Evolutionary conservation across 2,888 invertebrate genomes (phyloP), one percentile per base, ranked within the genome.

Genomic region (Perizoma flavofasciatum): DNA sequence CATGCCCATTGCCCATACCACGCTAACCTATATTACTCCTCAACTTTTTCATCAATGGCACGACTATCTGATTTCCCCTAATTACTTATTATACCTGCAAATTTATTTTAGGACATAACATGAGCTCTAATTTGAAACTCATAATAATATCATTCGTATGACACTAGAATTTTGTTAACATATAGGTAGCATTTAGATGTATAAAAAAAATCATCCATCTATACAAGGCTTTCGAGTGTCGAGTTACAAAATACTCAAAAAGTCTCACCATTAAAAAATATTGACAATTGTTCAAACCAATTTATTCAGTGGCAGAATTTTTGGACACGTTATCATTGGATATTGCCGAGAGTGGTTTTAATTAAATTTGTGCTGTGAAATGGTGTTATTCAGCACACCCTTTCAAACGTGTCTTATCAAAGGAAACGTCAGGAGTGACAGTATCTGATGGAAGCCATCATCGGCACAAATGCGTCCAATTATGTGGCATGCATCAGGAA

Each of bases 381-480:
- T 74, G 73, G 74, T 75, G 74, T 77, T 79, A 72, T 78, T 83
- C 78, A 78, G 79, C 76, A 79, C 85, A 82, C 82, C 85, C 83
- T 82, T 81, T 78, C 75, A 78, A 75, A 78, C 85, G 83, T 86
- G 83, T 78, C 79, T 86, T 89, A 89, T 89, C 89, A 80, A 78
- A 81, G 83, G 80, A 82, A 79, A 82, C 77, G 85, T 84, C 86
- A 83, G 77, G 79, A 82, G 73, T 85, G 89, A 87, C 89, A 76
- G 74, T 88, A 89, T 89, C 88, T 73, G 73, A 69, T 78, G 73
- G 79, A 81, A 82, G 73, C 78, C 79, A 83, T 85, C 79, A 83
- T 85, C 79, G 78, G 77, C 74, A 78, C 81, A 80, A 88, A 85
- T 85, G 85, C 79, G 78, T 82, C 82, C 82, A 85, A 85, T 85